Conservation (phyloP, 2,797 vertebrate genomes). For the Acanthiza pusilla region DNA sequence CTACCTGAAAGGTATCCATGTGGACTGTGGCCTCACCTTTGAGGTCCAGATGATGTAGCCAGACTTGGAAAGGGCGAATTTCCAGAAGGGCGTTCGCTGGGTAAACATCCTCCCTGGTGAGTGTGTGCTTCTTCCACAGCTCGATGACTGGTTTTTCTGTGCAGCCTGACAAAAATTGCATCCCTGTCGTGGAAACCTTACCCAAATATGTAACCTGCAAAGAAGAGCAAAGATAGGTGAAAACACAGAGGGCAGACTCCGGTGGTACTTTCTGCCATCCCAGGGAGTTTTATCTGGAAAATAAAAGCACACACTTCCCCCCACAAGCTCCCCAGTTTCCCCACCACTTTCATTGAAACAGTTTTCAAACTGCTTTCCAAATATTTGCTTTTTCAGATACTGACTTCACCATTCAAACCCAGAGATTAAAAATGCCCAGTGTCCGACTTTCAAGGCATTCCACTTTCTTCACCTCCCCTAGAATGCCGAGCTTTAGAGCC, state of each 20-base stretch:
- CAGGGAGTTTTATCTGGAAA: background rate
- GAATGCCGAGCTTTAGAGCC: background rate
- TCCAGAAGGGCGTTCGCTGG: constrained; percentile 87
- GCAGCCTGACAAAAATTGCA: constrained; percentile 94
- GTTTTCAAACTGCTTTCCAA: background rate
- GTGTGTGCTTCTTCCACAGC: constrained; percentile 84
- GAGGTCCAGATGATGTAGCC: constrained; percentile 91
- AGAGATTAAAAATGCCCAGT: background rate
- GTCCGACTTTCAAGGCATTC: background rate
- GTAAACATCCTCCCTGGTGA: constrained; percentile 80
- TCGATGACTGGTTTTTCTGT: constrained; percentile 94
- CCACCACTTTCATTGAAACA: background rate
- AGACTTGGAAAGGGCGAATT: constrained; percentile 97
- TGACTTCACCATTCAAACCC: background rate
- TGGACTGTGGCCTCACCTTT: constrained; percentile 87
- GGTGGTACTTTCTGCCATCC: background rate
- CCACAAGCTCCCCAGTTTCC: accelerated
- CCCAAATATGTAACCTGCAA: constrained; percentile 94
- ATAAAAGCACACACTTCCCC: background rate
- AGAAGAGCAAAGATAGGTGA: constrained; percentile 26
- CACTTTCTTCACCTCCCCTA: background rate
- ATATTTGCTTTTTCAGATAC: background rate
- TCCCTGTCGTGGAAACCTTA: constrained; percentile 90
- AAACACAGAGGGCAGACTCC: background rate
- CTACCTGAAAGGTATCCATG: constrained; percentile 99